These are phyloP conservation scores for Galagoides demidoff DNA, from an alignment of 2,797 vertebrate genomes.

Conservation along the genomic window DNA sequence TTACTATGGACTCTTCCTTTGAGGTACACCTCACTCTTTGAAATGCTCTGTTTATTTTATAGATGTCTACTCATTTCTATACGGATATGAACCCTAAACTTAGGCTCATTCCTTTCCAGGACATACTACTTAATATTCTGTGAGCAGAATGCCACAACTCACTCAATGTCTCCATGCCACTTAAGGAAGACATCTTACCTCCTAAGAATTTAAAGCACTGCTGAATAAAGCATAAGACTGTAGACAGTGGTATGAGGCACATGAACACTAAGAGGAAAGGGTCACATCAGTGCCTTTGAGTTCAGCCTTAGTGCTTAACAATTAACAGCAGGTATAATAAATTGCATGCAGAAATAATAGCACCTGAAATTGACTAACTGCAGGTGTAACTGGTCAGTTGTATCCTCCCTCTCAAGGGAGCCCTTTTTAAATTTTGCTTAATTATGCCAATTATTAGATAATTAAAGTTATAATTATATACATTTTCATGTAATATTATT, in stretches of 20 bases:
- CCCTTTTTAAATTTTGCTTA: background rate
- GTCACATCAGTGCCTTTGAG: background rate
- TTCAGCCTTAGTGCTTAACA: conserved; percentile 39
- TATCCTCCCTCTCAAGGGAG: conserved; percentile 6
- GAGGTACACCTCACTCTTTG: background rate
- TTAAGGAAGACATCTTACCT: background rate
- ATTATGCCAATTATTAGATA: conserved; percentile 73
- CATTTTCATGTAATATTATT: conserved; percentile 48
- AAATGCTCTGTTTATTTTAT: conserved; percentile 38
- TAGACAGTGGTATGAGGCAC: background rate
- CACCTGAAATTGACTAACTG: conserved; percentile 55
- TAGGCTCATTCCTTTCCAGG: background rate
- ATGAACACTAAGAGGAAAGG: background rate
- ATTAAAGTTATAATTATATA: conserved; percentile 66
- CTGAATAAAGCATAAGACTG: background rate
- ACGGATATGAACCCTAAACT: background rate
- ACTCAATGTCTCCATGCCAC: background rate
- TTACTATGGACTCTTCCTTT: conserved; percentile 29
- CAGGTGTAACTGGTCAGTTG: conserved; percentile 65
- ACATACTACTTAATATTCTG: conserved; percentile 26
- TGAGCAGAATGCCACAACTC: background rate
- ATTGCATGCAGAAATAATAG: conserved; percentile 36
- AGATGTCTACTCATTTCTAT: conserved; percentile 28
- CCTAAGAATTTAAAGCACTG: conserved; percentile 17
- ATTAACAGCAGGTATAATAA: conserved; percentile 67